Conservation (phyloP, 2,888 invertebrate genomes). For the Zhengitettix transpicula region DNA sequence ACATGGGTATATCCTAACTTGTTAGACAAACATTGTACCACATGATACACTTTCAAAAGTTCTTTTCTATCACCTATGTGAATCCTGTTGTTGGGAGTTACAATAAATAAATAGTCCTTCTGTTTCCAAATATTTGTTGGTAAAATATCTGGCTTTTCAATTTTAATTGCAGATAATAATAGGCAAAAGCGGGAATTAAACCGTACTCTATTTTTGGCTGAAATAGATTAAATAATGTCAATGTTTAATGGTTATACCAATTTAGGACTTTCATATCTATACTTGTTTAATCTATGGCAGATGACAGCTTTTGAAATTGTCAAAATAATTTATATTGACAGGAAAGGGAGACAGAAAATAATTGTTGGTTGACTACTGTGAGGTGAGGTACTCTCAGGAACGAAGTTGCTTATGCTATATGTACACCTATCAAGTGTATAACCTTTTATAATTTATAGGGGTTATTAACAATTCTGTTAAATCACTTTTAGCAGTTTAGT, state of each 20-base stretch:
- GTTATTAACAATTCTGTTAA: too few relatives aligned
- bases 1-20: conserved; percentile 9
- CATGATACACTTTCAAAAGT: conserved; percentile 18
- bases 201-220: conserved; percentile 11
- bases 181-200: conserved; percentile 21
- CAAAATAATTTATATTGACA: too few relatives aligned
- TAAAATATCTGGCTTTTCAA: conserved; percentile 23
- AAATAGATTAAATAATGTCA: not conserved
- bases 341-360: too few relatives aligned
- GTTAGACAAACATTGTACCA: conserved; percentile 16
- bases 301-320: too few relatives aligned
- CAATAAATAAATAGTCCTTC: not conserved
- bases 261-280: too few relatives aligned
- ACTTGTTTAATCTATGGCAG: too few relatives aligned
- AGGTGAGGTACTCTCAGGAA: too few relatives aligned
- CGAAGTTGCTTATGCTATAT: too few relatives aligned
- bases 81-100: not conserved
- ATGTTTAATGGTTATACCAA: not conserved
- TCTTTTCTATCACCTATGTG: conserved; percentile 18
- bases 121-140: conserved; percentile 2
- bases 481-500: too few relatives aligned
- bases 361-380: too few relatives aligned
- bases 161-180: conserved; percentile 23
- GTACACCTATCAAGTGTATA: too few relatives aligned
- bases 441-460: too few relatives aligned